Base-by-base conservation (phyloP, 1,140 invertebrate genomes). In the Holotrichia oblita region DNA sequence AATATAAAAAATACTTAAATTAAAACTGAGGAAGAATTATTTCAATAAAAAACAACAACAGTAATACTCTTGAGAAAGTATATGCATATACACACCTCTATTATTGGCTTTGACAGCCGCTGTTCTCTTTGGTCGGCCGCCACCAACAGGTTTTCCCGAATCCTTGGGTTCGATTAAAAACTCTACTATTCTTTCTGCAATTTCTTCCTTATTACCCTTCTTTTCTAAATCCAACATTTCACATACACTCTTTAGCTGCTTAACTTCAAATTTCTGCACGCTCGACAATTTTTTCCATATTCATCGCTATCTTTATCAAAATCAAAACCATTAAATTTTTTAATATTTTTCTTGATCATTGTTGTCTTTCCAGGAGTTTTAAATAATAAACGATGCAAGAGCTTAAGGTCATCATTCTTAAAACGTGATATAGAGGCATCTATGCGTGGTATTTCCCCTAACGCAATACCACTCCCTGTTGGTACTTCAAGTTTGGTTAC, bases 281-380 rank as follows among this genome's bases (percentile, higher is more conserved):
- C n/a, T n/a, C n/a, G n/a, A n/a, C n/a, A n/a, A n/a, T n/a, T n/a
- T 92, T 92, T 90, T 82, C 90, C 90, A 85, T 91, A 92, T 64
- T 92, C 91, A 27, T 90, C 85, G 2, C 91, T 91, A 79, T 91
- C 91, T 76, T 91, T 90, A 27, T 90, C 89, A 86, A 92, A 93
- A 77, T 92, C 90, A 82, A 93, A 93, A 17, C 92, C 92, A 81
- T 90, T 91, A 87, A 93, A 93, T 81, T 91, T 91, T 79, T 91
- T 89, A 72, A 93, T 90, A 83, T 93, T 93, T 69, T 91, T 89
- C 84, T 93, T 93, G 10, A 92, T 89, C 72, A 91, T 87, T 80
- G 90, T 89, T 77, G 86, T 85, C 81, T 90, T 90, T 22, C 88
- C 89, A 12, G 83, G 83, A 0, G 81, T 85, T 83, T 90, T 89